These are phyloP conservation scores for Symphodus melops DNA, from an alignment of 2,113 vertebrate genomes.

Conservation along the genomic window DNA sequence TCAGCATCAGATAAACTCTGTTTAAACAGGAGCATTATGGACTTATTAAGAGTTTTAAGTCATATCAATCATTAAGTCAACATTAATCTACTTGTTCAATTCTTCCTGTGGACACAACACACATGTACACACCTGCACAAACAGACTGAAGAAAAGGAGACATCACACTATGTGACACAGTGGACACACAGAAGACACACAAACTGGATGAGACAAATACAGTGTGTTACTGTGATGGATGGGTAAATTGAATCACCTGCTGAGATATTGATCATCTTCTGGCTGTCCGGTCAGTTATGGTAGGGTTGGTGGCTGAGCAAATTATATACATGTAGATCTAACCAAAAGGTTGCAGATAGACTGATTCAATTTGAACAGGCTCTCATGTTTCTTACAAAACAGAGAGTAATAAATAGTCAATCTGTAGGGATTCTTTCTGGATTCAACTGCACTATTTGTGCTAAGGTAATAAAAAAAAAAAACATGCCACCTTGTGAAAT, in stretches of 20 bases:
- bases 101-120: neutral
- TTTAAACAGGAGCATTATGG: conserved; percentile 10
- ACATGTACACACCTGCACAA: conserved; percentile 1
- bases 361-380: neutral
- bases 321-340: neutral
- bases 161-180: neutral
- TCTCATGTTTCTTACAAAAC: neutral
- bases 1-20: neutral
- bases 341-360: neutral
- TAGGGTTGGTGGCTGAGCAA: neutral
- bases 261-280: conserved; percentile 32
- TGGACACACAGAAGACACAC: conserved; percentile 3
- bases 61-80: neutral
- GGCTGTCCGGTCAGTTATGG: neutral
- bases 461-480: no score
- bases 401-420: no score
- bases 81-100: neutral
- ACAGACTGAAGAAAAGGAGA: conserved; percentile 18
- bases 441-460: neutral
- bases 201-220: conserved; percentile 1
- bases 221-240: conserved; percentile 35
- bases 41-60: neutral
- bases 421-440: neutral
- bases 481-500: no score
- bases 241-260: conserved; percentile 17